Evolutionary conservation across 2,888 invertebrate species (phyloP), one percentile per base, ranked within the genome.

Genomic region (Thecocarcelia acutangulata): DNA sequence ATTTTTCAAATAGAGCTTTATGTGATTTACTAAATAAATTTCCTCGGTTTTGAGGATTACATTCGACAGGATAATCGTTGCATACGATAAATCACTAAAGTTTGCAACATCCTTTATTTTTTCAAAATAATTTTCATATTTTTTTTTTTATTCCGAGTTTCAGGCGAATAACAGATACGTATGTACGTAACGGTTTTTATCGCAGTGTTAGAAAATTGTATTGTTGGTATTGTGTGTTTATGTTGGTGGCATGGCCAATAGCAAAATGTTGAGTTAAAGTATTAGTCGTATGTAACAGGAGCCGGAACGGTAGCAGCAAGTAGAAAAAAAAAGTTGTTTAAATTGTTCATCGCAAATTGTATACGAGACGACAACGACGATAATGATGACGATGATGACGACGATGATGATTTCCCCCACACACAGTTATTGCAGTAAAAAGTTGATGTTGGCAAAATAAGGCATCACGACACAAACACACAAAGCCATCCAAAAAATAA

Each of bases 1-100:
- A 89, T 90, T 90, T 89, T 90, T 90, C 88, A 90, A 87, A 88
- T 88, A 89, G 87, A 91, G 89, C 89, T 91, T 91, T 86, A 90
- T 88, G 88, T 91, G 91, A 90, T 90, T 91, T 85, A 88, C 87
- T 86, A 91, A 88, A 89, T 90, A 91, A 88, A 91, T 89, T 89
- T 91, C 90, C 87, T 91, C 91, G 87, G 90, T 90, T 85, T 89
- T 90, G 78, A 89, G 88, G 85, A 91, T 89, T 85, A 90, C 89
- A 86, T 90, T 90, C 85, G 89, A 89, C 86, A 91, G 87, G 84
- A 90, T 89, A 86, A 91, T 90, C 85, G 87, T 89, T 84, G 89
- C 88, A 86, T 89, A 85, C 84, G 90, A 89, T 88, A 91, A 89
- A 89, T 90, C 87, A 87, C 89, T 87, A 85, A 90, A 89, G 87